Base-by-base conservation (phyloP, 2,113 vertebrate genomes). In the Hyla sarda region DNA sequence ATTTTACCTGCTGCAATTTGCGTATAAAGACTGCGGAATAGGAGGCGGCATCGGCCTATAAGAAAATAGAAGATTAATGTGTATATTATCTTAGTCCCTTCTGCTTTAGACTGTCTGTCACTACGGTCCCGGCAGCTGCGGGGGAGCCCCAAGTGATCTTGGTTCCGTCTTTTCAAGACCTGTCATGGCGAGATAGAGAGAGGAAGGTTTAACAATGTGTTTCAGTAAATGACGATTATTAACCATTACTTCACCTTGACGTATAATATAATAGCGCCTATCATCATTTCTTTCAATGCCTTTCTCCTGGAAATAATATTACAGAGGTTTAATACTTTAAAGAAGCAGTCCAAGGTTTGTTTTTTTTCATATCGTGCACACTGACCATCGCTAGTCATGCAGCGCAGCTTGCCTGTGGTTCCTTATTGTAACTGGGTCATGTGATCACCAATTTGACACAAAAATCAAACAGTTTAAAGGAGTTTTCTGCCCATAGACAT, bases 91-190 rank as follows among this genome's bases (percentile, higher is more conserved):
- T 48, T 21, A 67, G 77, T 45, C 17, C 73, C 85, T 34, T 85
- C 75, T 90, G 85, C 82, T n/a, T n/a, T 83, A 87, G 88, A 73
- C 87, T 50, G 45, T 28, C 85, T 88, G 87, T 83, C n/a, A 21
- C 0, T 0, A 87, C 84, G 85, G 5, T n/a, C 79, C 69, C 60
- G 23, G n/a, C 74, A 87, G 88, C 90, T 89, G 54, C 88, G 82
- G 81, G 90, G 90, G 84, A 89, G 80, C 87, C 90, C 88, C 72
- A 77, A 88, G 88, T 87, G 73, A 81, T 91, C 80, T 8, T 58
- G 69, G 54, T 86, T 87, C 74, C 58, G 87, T 73, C n/a, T 88
- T 77, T 87, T 82, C 41, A 0, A 34, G 0, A 0, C 41, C 76
- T 81, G 30, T 77, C 65, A 75, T 67, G 82, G 75, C 80, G 58